A percentile compares a stretch with the other conserved stretches of the same genome.
phyloP scores from a whole-genome alignment of 2,113 vertebrate species.

The Seriola dumerili region DNA sequence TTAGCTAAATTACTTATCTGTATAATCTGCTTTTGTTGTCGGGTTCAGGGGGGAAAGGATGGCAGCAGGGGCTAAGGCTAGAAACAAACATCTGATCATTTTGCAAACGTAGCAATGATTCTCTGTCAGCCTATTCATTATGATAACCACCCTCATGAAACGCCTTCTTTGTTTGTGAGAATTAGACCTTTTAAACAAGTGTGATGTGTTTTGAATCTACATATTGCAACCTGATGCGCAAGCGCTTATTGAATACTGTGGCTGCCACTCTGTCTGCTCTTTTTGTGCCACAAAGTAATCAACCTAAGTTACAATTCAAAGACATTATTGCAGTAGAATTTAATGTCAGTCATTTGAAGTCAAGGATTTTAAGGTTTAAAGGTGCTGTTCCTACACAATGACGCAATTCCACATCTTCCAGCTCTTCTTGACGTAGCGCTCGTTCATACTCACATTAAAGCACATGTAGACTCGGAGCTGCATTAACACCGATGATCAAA shows the following conservation, averaged over 20 bases:
- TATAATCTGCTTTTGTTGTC: constrained; percentile 74
- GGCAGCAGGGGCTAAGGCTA: constrained; percentile 33
- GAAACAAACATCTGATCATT: constrained; percentile 62
- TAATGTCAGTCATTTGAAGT: constrained; percentile 35
- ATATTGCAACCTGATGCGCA: background rate
- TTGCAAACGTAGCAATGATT: constrained; percentile 36
- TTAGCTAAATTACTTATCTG: constrained; percentile 72
- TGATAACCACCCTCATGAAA: constrained; percentile 11
- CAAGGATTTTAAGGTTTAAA: constrained; percentile 44
- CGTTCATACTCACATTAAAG: constrained; percentile 36
- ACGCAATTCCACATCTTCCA: constrained; percentile 15
- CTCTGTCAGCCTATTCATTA: constrained; percentile 54
- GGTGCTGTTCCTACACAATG: constrained; percentile 17
- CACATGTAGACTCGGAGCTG: constrained; percentile 19
- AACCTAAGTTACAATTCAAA: constrained; percentile 41
- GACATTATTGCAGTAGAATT: constrained; percentile 14
- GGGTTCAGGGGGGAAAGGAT: constrained; percentile 67
- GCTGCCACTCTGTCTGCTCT: constrained; percentile 23
- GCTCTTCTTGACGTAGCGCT: background rate
- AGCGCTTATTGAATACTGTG: constrained; percentile 14
- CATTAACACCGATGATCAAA: constrained; percentile 70
- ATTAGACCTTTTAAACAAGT: constrained; percentile 22
- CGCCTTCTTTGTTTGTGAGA: constrained; percentile 39
- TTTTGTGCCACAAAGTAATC: constrained; percentile 33
- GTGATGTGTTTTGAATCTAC: constrained; percentile 26